Percentiles rank a stretch among this genome's conserved stretches.
Evolutionary conservation across 2,888 invertebrate species (phyloP).

Genomic region (Drosophila histrio): DNA sequence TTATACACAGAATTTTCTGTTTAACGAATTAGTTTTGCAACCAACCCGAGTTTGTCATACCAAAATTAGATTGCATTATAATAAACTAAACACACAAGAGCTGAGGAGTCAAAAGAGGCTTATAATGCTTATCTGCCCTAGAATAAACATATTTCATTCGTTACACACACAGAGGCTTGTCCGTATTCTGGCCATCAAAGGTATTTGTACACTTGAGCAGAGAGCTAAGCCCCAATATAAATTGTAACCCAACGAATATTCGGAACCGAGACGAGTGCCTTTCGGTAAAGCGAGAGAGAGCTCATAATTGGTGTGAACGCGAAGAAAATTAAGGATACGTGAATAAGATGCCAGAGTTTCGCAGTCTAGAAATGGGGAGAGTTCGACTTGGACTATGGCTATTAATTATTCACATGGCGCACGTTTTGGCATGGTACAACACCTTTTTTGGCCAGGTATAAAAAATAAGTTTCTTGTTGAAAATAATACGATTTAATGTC

Average conservation of each 20-base stretch:
- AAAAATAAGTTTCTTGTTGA: conserved; percentile 16
- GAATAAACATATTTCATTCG: conserved; percentile 13
- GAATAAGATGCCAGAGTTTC: conserved; percentile 29
- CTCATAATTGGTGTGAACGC: conserved; percentile 50
- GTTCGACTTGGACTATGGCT: conserved; percentile 12
- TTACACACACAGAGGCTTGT: conserved; percentile 3
- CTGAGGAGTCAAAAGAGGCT: conserved; percentile 7
- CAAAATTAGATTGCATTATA: conserved; percentile 16
- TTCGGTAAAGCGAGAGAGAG: conserved; percentile 10
- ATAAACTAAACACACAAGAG: conserved; percentile 28
- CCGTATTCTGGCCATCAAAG: conserved; percentile 16
- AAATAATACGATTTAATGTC: conserved; percentile 73
- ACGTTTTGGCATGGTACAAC: conserved; percentile 44
- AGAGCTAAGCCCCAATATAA: conserved; percentile 9
- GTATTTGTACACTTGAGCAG: conserved; percentile 20
- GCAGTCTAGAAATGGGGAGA: not conserved
- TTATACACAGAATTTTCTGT: not conserved
- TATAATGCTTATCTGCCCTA: conserved; percentile 13
- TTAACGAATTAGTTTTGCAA: not conserved
- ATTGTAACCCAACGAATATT: conserved; percentile 6
- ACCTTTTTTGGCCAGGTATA: conserved; percentile 39
- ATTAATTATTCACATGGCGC: conserved; percentile 73
- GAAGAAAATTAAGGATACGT: conserved; percentile 42
- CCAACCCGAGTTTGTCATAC: not conserved
- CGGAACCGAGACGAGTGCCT: not conserved